Conservation (phyloP, 1,140 invertebrate species). For the Scaptomyza hsui region DNA sequence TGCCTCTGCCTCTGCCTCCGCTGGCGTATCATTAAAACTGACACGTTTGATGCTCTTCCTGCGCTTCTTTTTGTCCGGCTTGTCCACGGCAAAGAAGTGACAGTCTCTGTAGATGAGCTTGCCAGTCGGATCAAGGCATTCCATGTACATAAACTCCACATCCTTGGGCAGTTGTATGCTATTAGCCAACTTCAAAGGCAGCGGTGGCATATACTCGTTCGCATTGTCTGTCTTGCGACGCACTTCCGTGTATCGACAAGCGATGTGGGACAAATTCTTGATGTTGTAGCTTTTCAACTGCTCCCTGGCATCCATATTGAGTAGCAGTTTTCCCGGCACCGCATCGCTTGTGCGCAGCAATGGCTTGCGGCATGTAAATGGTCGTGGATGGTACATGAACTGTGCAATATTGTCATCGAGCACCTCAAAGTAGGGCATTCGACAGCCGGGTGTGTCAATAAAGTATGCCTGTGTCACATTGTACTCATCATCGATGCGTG, state of each 20-base stretch:
- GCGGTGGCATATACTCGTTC: slow-evolving; percentile 83
- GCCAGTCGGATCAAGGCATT: slow-evolving; percentile 85
- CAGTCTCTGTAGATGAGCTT: slow-evolving; percentile 87
- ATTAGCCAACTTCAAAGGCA: slow-evolving; percentile 75
- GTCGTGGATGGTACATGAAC: slow-evolving; percentile 83
- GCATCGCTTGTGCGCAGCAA: slow-evolving; percentile 76
- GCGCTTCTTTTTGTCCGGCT: slow-evolving; percentile 45
- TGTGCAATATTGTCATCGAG: slow-evolving; percentile 86
- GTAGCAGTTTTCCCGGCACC: slow-evolving; percentile 82
- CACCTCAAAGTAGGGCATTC: slow-evolving; percentile 90
- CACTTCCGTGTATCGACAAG: slow-evolving; percentile 88
- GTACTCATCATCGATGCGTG: slow-evolving; percentile 67
- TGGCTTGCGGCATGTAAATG: slow-evolving; percentile 84
- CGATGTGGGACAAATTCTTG: slow-evolving; percentile 78
- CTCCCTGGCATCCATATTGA: slow-evolving; percentile 88
- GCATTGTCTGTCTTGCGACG: slow-evolving; percentile 84
- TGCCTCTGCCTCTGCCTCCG: neutral
- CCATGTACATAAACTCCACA: slow-evolving; percentile 87
- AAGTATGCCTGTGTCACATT: slow-evolving; percentile 84
- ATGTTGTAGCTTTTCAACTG: slow-evolving; percentile 86
- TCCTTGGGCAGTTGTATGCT: slow-evolving; percentile 69
- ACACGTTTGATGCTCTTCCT: neutral
- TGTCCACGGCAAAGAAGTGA: slow-evolving; percentile 88
- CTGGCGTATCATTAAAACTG: slow-evolving; percentile 32
- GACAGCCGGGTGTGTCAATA: slow-evolving; percentile 91